Conservation (phyloP, 2,797 vertebrate genomes). For the Peromyscus aztecus region DNA sequence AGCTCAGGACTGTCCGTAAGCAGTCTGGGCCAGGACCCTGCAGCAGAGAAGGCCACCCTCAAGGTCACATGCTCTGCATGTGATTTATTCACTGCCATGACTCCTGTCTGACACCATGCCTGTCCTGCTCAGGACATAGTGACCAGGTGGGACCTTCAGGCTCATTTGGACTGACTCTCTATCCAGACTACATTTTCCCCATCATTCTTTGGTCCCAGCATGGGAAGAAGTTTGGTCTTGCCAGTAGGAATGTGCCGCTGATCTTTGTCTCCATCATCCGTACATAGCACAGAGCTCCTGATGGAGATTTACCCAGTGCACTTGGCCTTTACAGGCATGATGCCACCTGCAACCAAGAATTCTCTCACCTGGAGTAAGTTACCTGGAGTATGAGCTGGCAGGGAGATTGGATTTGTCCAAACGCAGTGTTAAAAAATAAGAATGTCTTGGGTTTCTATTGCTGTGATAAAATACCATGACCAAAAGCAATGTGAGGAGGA, state of each 20-base stretch:
- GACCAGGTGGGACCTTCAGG: accelerated
- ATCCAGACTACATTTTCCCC: accelerated
- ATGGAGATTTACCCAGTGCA: accelerated
- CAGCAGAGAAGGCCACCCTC: no score
- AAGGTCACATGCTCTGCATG: accelerated
- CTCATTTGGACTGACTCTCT: neutral
- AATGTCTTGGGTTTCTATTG: neutral
- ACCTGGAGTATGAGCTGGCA: neutral
- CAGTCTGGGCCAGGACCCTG: neutral
- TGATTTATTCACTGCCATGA: neutral
- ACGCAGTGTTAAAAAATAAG: neutral
- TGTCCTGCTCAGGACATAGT: neutral
- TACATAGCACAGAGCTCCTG: neutral
- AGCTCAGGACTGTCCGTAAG: neutral
- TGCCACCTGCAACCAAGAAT: neutral
- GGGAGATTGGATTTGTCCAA: neutral
- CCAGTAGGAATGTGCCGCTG: accelerated
- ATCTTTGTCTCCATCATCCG: accelerated
- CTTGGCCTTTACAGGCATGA: accelerated
- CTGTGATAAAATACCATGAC: neutral
- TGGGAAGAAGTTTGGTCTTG: neutral
- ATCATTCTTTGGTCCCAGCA: accelerated
- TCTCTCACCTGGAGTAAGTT: neutral
- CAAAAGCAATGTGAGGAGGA: neutral
- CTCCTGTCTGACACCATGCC: accelerated